A percentile compares a stretch with the other conserved stretches of the same genome.
phyloP scores from a whole-genome alignment of 2,888 invertebrate species.

The Drosophila rellima region DNA sequence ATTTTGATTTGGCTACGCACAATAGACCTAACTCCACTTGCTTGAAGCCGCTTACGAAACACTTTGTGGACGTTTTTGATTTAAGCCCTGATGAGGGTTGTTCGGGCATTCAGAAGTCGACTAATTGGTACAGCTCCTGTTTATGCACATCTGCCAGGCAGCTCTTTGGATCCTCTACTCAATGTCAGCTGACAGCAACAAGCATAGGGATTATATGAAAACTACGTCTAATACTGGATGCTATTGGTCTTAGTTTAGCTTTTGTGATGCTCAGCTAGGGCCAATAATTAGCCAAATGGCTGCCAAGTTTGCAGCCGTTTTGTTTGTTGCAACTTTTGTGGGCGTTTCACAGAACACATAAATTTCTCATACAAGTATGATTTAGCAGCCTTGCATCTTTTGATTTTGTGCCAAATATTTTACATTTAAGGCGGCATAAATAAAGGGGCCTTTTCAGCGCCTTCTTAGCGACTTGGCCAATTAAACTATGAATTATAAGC shows the following conservation, averaged over 20 bases:
- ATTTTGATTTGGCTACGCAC: conserved; percentile 34
- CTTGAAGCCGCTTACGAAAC: conserved; percentile 61
- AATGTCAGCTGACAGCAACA: conserved; percentile 48
- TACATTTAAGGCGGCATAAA: conserved; percentile 73
- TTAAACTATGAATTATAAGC: conserved; percentile 79
- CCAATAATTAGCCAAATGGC: conserved; percentile 76
- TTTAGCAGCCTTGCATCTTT: conserved; percentile 61
- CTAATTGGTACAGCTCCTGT: conserved; percentile 77
- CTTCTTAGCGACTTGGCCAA: conserved; percentile 66
- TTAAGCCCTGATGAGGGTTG: conserved; percentile 70
- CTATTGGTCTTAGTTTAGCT: conserved; percentile 22
- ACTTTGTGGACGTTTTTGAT: conserved; percentile 57
- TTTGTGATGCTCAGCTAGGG: conserved; percentile 17
- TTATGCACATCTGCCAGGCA: conserved; percentile 22
- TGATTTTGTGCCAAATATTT: conserved; percentile 76
- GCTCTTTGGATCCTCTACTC: conserved; percentile 31
- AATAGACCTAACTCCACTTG: conserved; percentile 44
- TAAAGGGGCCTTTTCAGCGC: conserved; percentile 55
- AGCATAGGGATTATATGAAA: conserved; percentile 39
- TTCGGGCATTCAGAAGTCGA: conserved; percentile 43
- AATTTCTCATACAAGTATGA: conserved; percentile 61
- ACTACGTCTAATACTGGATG: conserved; percentile 22
- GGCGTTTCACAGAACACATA: conserved; percentile 52
- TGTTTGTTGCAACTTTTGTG: conserved; percentile 35
- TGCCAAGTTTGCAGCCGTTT: conserved; percentile 47